phyloP scores from a whole-genome alignment of 2,797 vertebrate genomes.

The Morus bassanus region DNA sequence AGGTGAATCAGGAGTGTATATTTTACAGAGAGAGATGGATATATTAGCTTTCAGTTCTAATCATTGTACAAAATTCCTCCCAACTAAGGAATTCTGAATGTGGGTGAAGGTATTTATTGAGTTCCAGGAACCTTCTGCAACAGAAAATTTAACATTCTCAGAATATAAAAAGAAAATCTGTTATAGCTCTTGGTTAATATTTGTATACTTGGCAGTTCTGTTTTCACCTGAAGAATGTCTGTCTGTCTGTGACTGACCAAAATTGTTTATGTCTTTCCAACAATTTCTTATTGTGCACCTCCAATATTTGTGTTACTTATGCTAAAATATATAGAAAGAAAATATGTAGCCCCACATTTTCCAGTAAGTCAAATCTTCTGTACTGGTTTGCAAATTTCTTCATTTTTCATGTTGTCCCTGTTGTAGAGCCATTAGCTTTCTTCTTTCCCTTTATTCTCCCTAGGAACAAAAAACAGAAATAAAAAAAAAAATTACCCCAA shows the following conservation, averaged over 20 bases:
- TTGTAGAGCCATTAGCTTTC: neutral
- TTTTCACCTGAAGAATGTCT: neutral
- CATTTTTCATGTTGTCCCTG: neutral
- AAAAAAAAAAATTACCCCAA: neutral
- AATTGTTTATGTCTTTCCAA: neutral
- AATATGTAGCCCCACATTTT: neutral
- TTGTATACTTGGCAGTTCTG: neutral
- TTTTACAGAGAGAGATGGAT: neutral
- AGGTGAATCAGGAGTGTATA: neutral
- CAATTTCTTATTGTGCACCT: neutral
- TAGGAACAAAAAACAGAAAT: neutral
- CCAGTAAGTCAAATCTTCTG: neutral
- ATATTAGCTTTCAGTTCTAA: neutral
- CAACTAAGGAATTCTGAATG: neutral
- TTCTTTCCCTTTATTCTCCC: neutral
- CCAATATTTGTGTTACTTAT: neutral
- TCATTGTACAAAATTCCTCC: neutral
- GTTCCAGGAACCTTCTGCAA: neutral
- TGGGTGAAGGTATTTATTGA: neutral
- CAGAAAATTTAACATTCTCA: neutral
- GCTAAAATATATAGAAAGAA: neutral
- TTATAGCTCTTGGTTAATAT: neutral
- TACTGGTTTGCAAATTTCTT: neutral
- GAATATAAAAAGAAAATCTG: neutral
- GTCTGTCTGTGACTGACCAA: neutral